Evolutionary conservation across 2,113 vertebrate genomes (phyloP), one percentile per base, ranked within the genome.

Genomic region (Corythornis vintsioides): DNA sequence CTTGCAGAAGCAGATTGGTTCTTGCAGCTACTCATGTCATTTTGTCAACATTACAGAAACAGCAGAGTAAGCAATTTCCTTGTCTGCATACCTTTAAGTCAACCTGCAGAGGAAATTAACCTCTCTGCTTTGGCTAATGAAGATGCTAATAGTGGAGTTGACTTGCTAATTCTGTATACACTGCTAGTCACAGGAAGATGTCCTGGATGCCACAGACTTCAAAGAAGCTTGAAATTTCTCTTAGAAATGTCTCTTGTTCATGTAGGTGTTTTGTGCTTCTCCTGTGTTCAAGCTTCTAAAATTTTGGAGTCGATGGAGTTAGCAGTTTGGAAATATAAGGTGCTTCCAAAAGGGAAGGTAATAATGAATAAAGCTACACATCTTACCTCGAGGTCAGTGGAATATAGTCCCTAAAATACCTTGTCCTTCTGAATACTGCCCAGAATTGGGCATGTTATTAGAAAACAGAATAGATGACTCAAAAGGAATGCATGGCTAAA

Each of bases 381-480:
- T 82, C 33, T 63, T 67, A 61, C 48, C 18, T 72, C 48, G 57
- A 86, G 17, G 7, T 90, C 35, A 52, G n/a, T 86, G n/a, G 29
- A 70, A 11, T 84, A 33, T 50, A 59, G 57, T 43, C 33, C 47
- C 35, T 66, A 53, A 84, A 92, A 87, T 67, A 76, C 15, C 29
- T 80, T 11, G 56, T 80, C 16, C 22, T 76, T 74, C 43, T 0
- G 0, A 83, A 24, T 82, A 52, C 31, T 89, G 60, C 60, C 38
- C 55, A 64, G 85, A 77, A 33, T 19, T 38, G 0, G 25, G 22
- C 52, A 33, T 70, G 40, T 60, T 83, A n/a, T 22, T 96, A 70
- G 82, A 77, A 95, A 83, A 63, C 20, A 85, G 63, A 85, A 60
- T 59, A 87, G 66, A 52, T 76, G 78, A 55, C 38, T 89, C n/a